Conservation (phyloP, 2,113 vertebrate genomes). For the Upupa epops region DNA sequence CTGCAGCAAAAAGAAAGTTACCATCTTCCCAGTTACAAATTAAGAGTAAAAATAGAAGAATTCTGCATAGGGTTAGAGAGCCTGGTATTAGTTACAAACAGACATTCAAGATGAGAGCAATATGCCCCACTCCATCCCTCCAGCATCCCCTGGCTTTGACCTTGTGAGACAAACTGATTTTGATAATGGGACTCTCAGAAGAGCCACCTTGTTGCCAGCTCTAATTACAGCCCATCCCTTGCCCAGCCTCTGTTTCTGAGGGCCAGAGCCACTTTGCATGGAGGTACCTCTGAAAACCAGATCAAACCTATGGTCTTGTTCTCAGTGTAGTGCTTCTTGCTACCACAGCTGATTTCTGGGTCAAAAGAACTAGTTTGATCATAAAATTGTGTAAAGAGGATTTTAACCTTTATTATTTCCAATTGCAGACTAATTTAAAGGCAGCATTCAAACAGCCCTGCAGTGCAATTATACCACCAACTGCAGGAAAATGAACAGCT, state of each 20-base stretch:
- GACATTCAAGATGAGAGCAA: neutral
- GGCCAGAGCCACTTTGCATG: neutral
- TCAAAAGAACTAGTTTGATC: constrained; percentile 36
- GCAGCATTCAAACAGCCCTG: constrained; percentile 8
- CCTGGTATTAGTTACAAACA: neutral
- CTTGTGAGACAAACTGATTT: neutral
- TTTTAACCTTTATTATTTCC: constrained; percentile 55
- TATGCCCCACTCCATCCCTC: fast-evolving
- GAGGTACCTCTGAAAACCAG: neutral
- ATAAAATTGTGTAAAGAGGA: constrained; percentile 15
- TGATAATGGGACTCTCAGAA: fast-evolving
- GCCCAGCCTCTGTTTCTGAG: neutral
- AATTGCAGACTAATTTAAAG: constrained; percentile 54
- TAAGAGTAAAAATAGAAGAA: neutral
- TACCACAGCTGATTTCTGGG: constrained; percentile 33
- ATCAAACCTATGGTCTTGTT: neutral
- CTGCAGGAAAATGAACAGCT: neutral
- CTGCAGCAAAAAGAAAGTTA: neutral
- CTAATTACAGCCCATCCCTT: neutral
- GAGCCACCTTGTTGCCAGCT: neutral
- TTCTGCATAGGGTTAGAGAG: neutral
- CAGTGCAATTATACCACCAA: constrained; percentile 30
- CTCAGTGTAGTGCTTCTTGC: neutral
- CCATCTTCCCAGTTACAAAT: neutral
- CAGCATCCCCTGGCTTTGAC: neutral